phyloP scores from a whole-genome alignment of 2,888 invertebrate genomes.

The Sicus ferrugineus region DNA sequence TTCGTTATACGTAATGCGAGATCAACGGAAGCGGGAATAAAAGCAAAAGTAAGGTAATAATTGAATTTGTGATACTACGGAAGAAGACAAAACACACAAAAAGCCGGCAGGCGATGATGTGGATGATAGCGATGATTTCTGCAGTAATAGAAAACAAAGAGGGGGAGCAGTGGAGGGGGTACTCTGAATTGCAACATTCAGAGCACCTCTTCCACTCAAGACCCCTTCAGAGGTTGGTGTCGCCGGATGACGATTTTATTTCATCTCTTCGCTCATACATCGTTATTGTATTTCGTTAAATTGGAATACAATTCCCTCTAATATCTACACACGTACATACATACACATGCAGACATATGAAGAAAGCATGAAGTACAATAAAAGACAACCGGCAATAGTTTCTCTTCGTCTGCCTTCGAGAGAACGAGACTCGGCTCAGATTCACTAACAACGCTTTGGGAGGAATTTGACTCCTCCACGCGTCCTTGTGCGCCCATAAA shows the following conservation, averaged over 20 bases:
- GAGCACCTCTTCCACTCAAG: conserved; percentile 20
- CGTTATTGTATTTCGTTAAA: conserved; percentile 28
- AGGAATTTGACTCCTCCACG: conserved; percentile 1
- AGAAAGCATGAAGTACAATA: neutral
- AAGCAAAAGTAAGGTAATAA: conserved; percentile 38
- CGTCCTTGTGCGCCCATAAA: conserved; percentile 20
- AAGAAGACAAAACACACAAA: neutral
- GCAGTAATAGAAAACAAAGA: neutral
- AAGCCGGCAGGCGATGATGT: neutral
- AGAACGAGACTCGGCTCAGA: conserved; percentile 5
- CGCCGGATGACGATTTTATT: conserved; percentile 2
- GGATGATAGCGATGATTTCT: neutral
- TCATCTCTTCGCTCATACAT: conserved; percentile 7
- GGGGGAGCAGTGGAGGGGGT: neutral
- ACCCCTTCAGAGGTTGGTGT: neutral
- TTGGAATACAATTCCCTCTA: conserved; percentile 30
- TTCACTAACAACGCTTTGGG: neutral
- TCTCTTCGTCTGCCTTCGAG: neutral
- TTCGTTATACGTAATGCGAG: conserved; percentile 9
- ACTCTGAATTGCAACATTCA: conserved; percentile 23
- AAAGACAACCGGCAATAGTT: neutral
- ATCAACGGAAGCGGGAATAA: conserved; percentile 35
- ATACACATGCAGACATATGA: conserved; percentile 5
- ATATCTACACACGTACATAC: conserved; percentile 3
- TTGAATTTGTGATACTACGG: conserved; percentile 35